Base-by-base conservation (phyloP, 2,888 invertebrate species). In the Helobdella robusta region DNA sequence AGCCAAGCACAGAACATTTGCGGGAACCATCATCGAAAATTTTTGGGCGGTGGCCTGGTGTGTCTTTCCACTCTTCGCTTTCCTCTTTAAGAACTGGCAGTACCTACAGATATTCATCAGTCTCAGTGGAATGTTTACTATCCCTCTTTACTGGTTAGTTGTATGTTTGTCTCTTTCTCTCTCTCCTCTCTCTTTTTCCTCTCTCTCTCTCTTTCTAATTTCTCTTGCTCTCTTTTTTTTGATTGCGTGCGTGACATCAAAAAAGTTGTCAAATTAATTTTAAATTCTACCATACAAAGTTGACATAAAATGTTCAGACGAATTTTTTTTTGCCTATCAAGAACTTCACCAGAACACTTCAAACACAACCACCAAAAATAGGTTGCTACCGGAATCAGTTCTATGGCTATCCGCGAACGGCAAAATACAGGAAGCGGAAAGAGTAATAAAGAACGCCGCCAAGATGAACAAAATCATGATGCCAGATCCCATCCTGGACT, bases 31-130 rank as follows among this genome's bases (percentile, higher is more conserved):
- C 6, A 69, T 72, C 2, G 68, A 70, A 64, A 50, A 64, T 40
- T 67, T 72, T 60, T 74, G 74, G 74, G 68, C 71, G 1, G 23
- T 68, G 3, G 70, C 70, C 5, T 70, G 72, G 66, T 70, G 71
- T 50, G 25, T 70, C 2, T 60, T 74, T 50, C 70, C 72, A 2
- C 64, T 70, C 34, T 50, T 73, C 6, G 71, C 72, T 35, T 74
- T 70, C 69, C 58, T 72, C 23, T 68, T 73, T 36, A 50, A 69
- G 6, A 56, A 72, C 61, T 74, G 74, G 74, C 65, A 70, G 4
- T 67, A 71, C 64, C 68, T 73, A 30, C 70, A 73, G 66, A 64
- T 72, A 3, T 36, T 66, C 59, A 69, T 72, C 36, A 59, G 69
- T 20, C 61, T 72, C 28, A 69, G 65, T 20, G 68, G 61, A 2